A percentile compares a stretch with the other conserved stretches of the same genome.
Conservation (phyloP, 2,888 invertebrate species). For the Lasioglossum pauxillum region DNA sequence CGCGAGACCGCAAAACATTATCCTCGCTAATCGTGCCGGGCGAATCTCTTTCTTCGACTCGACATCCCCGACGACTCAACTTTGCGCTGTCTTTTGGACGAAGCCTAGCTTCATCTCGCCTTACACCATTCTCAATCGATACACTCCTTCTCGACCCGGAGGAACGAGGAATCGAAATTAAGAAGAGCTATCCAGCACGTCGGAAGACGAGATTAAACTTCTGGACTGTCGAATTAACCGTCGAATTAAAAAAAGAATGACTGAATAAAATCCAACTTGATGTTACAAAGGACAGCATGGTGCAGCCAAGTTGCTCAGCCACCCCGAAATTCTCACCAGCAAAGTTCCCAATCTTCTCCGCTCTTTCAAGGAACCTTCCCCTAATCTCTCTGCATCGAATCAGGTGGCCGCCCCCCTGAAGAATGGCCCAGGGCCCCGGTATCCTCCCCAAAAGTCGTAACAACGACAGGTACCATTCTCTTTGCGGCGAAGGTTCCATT, state of each 20-base stretch:
- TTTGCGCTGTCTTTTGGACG: not conserved
- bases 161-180: too few relatives aligned
- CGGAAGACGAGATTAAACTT: not conserved
- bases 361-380: not conserved
- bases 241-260: not conserved
- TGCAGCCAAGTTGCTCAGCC: not conserved
- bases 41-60: constrained; percentile 47
- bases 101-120: not conserved
- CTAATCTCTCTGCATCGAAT: not conserved
- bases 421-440: not conserved
- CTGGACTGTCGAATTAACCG: not conserved
- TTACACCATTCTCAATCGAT: not conserved
- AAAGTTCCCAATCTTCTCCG: not conserved
- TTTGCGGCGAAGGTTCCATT: constrained; percentile 32
- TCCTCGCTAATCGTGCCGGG: constrained; percentile 76
- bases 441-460: constrained; percentile 21
- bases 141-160: too few relatives aligned
- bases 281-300: not conserved
- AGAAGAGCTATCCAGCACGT: too few relatives aligned
- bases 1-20: constrained; percentile 75
- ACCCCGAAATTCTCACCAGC: not conserved
- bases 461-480: constrained; percentile 42
- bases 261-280: not conserved
- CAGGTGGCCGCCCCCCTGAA: not conserved
- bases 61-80: not conserved